Conservation (phyloP, 1,140 invertebrate species). For the Brachystomella parvula region DNA sequence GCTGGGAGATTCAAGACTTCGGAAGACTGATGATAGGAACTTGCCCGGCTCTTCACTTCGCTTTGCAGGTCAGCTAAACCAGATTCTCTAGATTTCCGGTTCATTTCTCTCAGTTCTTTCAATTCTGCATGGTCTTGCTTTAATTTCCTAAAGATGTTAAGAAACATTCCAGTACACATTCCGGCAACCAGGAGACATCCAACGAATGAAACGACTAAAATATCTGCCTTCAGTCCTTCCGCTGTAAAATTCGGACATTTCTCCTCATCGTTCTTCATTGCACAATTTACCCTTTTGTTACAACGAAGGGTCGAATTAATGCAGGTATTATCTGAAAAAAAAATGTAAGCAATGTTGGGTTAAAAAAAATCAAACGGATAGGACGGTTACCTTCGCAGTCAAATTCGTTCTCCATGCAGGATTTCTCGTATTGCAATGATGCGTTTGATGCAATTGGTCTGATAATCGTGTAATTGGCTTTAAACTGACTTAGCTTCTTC, state of each 20-base stretch:
- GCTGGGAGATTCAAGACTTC: no score
- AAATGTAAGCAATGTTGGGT: constrained; percentile 50
- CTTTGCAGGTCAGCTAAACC: no score
- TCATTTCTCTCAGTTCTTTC: constrained; percentile 48
- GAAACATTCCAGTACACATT: constrained; percentile 75
- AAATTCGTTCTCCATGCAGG: constrained; percentile 11
- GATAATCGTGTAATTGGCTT: constrained; percentile 23
- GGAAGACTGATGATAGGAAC: no score
- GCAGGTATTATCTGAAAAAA: constrained; percentile 76
- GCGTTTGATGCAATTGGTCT: not conserved
- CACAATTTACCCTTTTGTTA: constrained; percentile 66
- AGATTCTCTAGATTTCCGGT: not conserved
- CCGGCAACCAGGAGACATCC: constrained; percentile 76
- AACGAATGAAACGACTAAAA: constrained; percentile 79
- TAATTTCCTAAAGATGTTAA: constrained; percentile 74
- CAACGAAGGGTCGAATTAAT: constrained; percentile 63
- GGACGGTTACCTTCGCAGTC: no score
- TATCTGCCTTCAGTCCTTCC: constrained; percentile 52
- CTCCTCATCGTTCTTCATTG: constrained; percentile 71
- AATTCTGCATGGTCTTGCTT: constrained; percentile 74
- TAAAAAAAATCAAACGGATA: constrained; percentile 3
- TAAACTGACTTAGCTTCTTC: constrained; percentile 19
- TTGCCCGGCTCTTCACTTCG: no score
- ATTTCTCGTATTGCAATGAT: not conserved
- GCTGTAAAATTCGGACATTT: constrained; percentile 15